Conservation (phyloP, 2,888 invertebrate genomes). For the Sinhomidia bicolor region DNA sequence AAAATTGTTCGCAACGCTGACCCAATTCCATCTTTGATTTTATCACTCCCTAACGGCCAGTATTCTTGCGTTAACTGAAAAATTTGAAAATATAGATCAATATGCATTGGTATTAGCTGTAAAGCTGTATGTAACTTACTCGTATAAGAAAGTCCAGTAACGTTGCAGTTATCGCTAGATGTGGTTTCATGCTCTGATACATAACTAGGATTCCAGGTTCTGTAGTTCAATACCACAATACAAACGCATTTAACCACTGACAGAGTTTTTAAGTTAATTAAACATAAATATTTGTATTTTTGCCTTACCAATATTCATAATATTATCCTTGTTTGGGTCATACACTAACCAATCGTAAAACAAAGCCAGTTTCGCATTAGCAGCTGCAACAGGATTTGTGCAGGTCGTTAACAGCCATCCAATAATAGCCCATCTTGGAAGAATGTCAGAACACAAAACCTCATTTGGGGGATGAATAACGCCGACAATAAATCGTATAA, state of each 20-base stretch:
- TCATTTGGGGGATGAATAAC: slow-evolving; percentile 97
- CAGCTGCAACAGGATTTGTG: slow-evolving; percentile 93
- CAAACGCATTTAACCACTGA: too few relatives aligned
- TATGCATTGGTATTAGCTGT: too few relatives aligned
- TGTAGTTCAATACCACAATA: too few relatives aligned
- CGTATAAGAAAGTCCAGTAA: slow-evolving; percentile 94
- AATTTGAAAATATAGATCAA: slow-evolving; percentile 22
- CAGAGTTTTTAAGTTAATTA: not conserved
- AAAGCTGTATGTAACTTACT: slow-evolving; percentile 83
- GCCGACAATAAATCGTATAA: slow-evolving; percentile 96
- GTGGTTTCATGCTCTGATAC: slow-evolving; percentile 95
- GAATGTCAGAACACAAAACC: slow-evolving; percentile 95
- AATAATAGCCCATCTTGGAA: slow-evolving; percentile 97
- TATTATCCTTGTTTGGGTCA: slow-evolving; percentile 94
- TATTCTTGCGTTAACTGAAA: slow-evolving; percentile 92
- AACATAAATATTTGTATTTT: too few relatives aligned
- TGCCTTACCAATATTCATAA: slow-evolving; percentile 91
- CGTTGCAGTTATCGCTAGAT: slow-evolving; percentile 94
- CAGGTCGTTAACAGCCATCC: slow-evolving; percentile 96
- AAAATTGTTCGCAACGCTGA: slow-evolving; percentile 92
- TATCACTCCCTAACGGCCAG: slow-evolving; percentile 89
- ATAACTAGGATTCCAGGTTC: slow-evolving; percentile 96
- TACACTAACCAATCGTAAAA: slow-evolving; percentile 98
- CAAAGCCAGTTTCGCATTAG: slow-evolving; percentile 94
- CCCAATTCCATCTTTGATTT: slow-evolving; percentile 91